A percentile compares a stretch with the other conserved stretches of the same genome.
Evolutionary conservation across 1,140 invertebrate species (phyloP).

Genomic region (Drosophila obscura): DNA sequence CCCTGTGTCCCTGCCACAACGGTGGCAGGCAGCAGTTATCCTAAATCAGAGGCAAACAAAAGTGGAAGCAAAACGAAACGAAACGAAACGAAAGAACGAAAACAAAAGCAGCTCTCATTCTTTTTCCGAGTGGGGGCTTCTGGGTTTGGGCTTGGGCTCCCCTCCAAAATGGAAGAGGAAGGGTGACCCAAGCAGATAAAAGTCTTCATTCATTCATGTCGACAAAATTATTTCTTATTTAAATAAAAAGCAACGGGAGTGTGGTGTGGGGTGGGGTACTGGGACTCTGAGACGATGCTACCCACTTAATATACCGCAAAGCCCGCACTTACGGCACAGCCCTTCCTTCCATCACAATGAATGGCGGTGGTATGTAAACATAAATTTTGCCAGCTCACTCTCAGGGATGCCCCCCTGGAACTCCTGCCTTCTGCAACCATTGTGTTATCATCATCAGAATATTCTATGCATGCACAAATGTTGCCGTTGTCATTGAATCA

Average conservation of each 20-base stretch:
- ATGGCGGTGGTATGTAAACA: slow-evolving; percentile 81
- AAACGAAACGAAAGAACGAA: slow-evolving; percentile 45
- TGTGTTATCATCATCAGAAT: slow-evolving; percentile 80
- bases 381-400: slow-evolving; percentile 77
- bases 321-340: slow-evolving; percentile 73
- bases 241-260: slow-evolving; percentile 69
- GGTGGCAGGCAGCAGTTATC: slow-evolving; percentile 25
- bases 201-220: slow-evolving; percentile 82
- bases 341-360: slow-evolving; percentile 43
- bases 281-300: slow-evolving; percentile 64
- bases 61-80: slow-evolving; percentile 50
- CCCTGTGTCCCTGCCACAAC: neutral
- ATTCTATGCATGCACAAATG: slow-evolving; percentile 82
- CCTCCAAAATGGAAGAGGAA: slow-evolving; percentile 1
- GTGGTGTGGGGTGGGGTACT: neutral
- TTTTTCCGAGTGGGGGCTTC: neutral
- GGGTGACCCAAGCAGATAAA: slow-evolving; percentile 67
- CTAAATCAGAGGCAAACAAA: slow-evolving; percentile 49
- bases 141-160: no score
- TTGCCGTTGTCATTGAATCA: slow-evolving; percentile 81
- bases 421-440: slow-evolving; percentile 33
- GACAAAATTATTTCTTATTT: slow-evolving; percentile 82
- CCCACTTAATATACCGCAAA: slow-evolving; percentile 80
- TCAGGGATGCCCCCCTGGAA: slow-evolving; percentile 3
- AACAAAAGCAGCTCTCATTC: slow-evolving; percentile 22